Conservation (phyloP, 2,113 vertebrate species). For the Hippocampus abdominalis region DNA sequence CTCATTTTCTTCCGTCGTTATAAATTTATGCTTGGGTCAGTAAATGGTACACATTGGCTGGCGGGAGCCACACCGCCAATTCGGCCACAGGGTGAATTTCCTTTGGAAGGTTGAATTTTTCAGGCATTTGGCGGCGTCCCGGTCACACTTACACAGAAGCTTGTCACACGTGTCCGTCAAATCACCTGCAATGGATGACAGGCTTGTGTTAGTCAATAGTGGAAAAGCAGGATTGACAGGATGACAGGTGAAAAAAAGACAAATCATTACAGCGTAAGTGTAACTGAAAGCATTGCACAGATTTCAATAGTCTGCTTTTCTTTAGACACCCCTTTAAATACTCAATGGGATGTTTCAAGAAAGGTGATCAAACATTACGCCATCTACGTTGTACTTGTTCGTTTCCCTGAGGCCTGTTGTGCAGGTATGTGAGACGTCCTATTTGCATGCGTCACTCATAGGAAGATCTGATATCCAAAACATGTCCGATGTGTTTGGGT, state of each 20-base stretch:
- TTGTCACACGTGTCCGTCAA: conserved; percentile 79
- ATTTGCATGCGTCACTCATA: no score
- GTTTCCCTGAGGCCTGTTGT: no score
- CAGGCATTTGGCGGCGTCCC: conserved; percentile 79
- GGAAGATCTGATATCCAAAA: no score
- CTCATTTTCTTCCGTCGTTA: not conserved
- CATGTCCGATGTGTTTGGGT: no score
- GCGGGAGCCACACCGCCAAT: conserved; percentile 74
- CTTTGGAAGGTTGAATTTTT: conserved; percentile 70
- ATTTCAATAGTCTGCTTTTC: not conserved
- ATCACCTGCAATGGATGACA: conserved; percentile 74
- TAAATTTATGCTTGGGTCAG: conserved; percentile 32
- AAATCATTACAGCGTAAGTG: not conserved
- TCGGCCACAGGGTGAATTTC: conserved; percentile 76
- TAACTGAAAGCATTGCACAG: not conserved
- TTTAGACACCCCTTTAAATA: not conserved
- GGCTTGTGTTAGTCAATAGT: not conserved
- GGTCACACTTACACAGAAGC: conserved; percentile 85
- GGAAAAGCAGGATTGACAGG: not conserved
- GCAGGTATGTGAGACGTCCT: no score
- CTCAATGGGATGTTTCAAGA: not conserved
- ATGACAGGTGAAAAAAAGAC: not conserved
- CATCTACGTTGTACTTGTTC: no score
- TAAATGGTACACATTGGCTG: conserved; percentile 78
- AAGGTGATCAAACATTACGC: not conserved